phyloP scores from a whole-genome alignment of 2,888 invertebrate genomes.

The Dromius quadrimaculatus region DNA sequence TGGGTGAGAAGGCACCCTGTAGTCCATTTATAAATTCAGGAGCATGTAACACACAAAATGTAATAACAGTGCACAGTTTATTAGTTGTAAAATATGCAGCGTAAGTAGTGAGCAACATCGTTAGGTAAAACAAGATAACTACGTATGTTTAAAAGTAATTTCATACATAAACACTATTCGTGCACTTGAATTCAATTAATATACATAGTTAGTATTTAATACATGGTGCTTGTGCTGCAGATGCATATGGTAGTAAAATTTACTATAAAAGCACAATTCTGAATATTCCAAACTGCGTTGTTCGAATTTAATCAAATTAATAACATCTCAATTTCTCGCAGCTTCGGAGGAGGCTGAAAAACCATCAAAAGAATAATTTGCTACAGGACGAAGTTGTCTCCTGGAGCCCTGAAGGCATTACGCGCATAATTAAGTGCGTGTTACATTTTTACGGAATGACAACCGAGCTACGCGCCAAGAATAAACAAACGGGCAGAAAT shows the following conservation, averaged over 20 bases:
- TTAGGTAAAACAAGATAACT: slow-evolving; percentile 34
- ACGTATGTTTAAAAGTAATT: slow-evolving; percentile 37
- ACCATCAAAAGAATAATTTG: slow-evolving; percentile 25
- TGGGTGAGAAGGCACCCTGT: no score
- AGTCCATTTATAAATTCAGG: slow-evolving; percentile 28
- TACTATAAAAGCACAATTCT: no score
- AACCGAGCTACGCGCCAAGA: slow-evolving; percentile 1
- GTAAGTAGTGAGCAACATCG: slow-evolving; percentile 6
- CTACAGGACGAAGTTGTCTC: neutral
- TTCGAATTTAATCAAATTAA: no score
- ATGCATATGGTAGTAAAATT: no score
- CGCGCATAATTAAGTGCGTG: slow-evolving; percentile 22
- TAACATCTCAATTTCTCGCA: no score
- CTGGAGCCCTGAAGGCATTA: neutral
- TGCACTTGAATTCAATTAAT: slow-evolving; percentile 36
- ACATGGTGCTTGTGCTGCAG: neutral
- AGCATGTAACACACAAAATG: slow-evolving; percentile 34
- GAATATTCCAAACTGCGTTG: no score
- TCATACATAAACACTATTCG: slow-evolving; percentile 26
- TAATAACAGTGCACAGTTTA: slow-evolving; percentile 33
- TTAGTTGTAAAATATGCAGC: slow-evolving; percentile 33
- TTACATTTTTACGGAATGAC: slow-evolving; percentile 24
- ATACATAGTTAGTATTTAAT: slow-evolving; percentile 13
- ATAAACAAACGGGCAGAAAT: slow-evolving; percentile 33
- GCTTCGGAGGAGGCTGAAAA: neutral